A percentile compares a stretch with the other conserved stretches of the same genome.
Evolutionary conservation across 2,113 vertebrate genomes (phyloP).

Genomic region (Redunca redunca): DNA sequence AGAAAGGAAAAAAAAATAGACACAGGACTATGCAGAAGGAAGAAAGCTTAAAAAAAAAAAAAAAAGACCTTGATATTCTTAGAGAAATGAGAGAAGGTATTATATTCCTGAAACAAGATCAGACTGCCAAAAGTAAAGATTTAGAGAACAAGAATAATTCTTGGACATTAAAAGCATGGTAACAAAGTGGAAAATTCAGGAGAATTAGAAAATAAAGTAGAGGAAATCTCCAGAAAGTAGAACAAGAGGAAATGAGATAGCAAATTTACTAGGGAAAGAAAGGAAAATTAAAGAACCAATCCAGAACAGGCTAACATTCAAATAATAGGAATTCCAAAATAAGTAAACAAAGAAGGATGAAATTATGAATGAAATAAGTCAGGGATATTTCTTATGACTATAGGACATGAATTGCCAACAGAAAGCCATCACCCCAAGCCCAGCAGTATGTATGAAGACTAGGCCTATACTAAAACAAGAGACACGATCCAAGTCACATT

Average conservation of each 20-base stretch:
- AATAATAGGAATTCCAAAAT: not conserved
- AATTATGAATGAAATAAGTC: not conserved
- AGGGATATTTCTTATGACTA: not conserved
- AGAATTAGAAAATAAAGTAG: not conserved
- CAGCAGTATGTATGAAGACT: not conserved
- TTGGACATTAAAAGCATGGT: not conserved
- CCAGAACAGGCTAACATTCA: not conserved
- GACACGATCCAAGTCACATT: not conserved
- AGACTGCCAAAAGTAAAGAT: not conserved
- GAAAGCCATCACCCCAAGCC: not conserved
- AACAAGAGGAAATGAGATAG: not conserved
- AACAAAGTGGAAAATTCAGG: not conserved
- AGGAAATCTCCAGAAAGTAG: not conserved
- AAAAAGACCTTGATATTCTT: not conserved
- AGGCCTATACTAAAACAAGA: not conserved
- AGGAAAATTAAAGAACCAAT: not conserved
- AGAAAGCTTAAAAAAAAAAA: not conserved
- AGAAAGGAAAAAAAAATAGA: not conserved
- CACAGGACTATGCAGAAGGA: not conserved
- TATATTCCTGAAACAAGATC: not conserved
- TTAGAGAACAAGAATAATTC: not conserved
- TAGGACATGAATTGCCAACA: not conserved
- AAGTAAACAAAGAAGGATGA: not conserved
- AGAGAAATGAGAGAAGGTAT: not conserved
- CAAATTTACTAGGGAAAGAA: not conserved